phyloP scores from a whole-genome alignment of 2,888 invertebrate genomes.

The Tinea semifulvella region DNA sequence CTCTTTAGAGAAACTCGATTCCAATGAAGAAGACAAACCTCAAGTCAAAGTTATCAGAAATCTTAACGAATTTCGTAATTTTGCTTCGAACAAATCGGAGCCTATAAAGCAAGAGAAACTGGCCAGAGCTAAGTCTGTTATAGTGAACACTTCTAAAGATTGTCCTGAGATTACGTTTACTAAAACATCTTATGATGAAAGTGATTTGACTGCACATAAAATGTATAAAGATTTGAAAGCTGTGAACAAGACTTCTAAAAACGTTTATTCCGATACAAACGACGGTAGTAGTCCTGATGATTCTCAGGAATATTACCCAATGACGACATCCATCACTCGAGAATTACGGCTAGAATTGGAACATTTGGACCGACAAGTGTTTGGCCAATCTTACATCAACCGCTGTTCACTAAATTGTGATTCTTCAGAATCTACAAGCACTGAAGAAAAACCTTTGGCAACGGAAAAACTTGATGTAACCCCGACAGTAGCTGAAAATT shows the following conservation, averaged over 20 bases:
- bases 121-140: conserved; percentile 42
- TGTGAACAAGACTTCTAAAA: conserved; percentile 32
- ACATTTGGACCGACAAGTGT: conserved; percentile 84
- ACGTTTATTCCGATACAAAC: conserved; percentile 40
- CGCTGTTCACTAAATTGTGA: conserved; percentile 47
- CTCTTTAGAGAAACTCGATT: conserved; percentile 67
- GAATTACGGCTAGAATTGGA: conserved; percentile 84
- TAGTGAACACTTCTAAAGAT: conserved; percentile 39
- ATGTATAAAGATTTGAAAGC: conserved; percentile 29
- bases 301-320: conserved; percentile 84
- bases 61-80: conserved; percentile 84
- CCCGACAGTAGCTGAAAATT: conserved; percentile 30
- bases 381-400: conserved; percentile 65
- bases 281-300: conserved; percentile 80
- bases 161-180: conserved; percentile 46
- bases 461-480: conserved; percentile 29
- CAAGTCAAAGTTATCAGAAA: conserved; percentile 74
- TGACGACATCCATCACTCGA: conserved; percentile 88
- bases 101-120: conserved; percentile 35
- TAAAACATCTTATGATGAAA: conserved; percentile 43
- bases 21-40: conserved; percentile 41
- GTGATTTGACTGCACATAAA: conserved; percentile 28
- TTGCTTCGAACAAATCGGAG: conserved; percentile 70
- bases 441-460: conserved; percentile 40
- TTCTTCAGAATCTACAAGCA: conserved; percentile 52